phyloP scores from a whole-genome alignment of 1,140 invertebrate species.

The Eufriesea mexicana region DNA sequence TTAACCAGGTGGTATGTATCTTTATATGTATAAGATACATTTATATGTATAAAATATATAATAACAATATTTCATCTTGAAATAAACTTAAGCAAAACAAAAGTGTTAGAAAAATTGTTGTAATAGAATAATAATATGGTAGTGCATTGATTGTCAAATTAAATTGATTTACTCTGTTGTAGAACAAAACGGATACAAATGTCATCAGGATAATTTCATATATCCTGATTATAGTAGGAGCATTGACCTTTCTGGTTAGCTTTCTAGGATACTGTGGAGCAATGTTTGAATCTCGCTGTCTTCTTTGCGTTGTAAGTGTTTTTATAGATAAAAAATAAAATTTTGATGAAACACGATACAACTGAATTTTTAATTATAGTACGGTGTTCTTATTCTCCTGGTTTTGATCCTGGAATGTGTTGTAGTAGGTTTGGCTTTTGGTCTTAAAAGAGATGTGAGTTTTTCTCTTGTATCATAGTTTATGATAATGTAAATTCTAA shows the following conservation, averaged over 20 bases:
- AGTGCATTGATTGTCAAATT: background rate
- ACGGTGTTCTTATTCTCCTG: constrained; percentile 88
- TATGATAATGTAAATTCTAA: background rate
- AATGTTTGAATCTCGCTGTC: constrained; percentile 90
- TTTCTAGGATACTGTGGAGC: constrained; percentile 95
- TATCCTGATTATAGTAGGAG: constrained; percentile 90
- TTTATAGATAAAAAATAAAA: constrained; percentile 16
- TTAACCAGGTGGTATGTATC: background rate
- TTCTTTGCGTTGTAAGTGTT: constrained; percentile 88
- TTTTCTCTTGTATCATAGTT: background rate
- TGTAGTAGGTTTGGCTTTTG: constrained; percentile 87
- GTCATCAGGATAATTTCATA: constrained; percentile 87
- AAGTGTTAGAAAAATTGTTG: background rate
- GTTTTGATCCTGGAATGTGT: constrained; percentile 88
- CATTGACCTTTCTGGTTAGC: constrained; percentile 91
- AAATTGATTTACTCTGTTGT: constrained; percentile 19
- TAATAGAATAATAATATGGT: background rate
- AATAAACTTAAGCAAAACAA: background rate
- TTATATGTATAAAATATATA: background rate
- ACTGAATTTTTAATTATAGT: constrained; percentile 81
- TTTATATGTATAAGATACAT: background rate
- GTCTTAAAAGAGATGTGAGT: constrained; percentile 87
- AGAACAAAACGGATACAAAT: constrained; percentile 77
- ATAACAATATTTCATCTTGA: background rate
- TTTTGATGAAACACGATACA: background rate